Base-by-base conservation (phyloP, 2,888 invertebrate species). In the Tribolium freemani region DNA sequence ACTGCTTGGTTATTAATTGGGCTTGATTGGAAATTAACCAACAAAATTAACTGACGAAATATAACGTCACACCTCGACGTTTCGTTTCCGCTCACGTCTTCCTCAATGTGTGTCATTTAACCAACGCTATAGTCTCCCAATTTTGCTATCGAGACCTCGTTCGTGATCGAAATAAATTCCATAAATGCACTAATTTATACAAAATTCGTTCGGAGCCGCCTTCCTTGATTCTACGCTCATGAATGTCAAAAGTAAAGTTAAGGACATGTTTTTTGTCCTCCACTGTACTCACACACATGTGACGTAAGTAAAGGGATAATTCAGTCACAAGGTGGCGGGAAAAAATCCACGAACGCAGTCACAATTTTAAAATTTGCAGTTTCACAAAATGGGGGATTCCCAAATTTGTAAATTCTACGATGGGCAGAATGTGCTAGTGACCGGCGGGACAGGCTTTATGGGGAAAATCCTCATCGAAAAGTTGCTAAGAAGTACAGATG, bases 401-500 rank as follows among this genome's bases (percentile, higher is more conserved):
- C 71, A 79, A 70, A 82, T 87, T 31, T 83, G 84, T 58, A 77
- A 82, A 31, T 88, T 87, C 77, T 88, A 85, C 81, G 79, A 83
- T 30, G 84, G 82, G 4, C 77, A 80, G 31, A 86, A 84, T 31
- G 83, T 88, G 8, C 84, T 88, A 60, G 79, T 88, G 48, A 88
- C 88, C 0, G 88, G 88, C 1, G 87, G 86, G 9, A 92, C 91
- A 2, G 91, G 91, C 68, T 89, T 89, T 79, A 80, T 89, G 78
- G 89, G 89, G 1, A 89, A 89, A 79, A 84, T 91, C 0, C 81
- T 91, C 0, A 87, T 91, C 71, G 90, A 91, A 80, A 91, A 91
- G 82, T 83, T 91, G 48, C 83, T 91, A n/a, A 86, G 91, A 61
- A 86, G 87, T 46, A 85, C 84, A 0, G 81, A 83, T 9, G 80